These are phyloP conservation scores for Mayetiola destructor DNA, from an alignment of 2,888 invertebrate genomes.

Conservation along the genomic window DNA sequence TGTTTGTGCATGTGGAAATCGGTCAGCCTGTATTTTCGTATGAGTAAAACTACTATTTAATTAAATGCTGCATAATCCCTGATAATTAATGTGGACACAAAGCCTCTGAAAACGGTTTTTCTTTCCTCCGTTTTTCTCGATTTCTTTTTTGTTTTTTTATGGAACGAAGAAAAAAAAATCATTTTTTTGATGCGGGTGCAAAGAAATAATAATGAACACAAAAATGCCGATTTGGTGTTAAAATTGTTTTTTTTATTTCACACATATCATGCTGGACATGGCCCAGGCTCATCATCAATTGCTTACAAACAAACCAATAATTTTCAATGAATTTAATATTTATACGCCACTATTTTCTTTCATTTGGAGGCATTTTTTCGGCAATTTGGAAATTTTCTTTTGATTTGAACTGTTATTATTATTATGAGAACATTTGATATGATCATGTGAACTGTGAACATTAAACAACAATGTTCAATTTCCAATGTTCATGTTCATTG, in stretches of 20 bases:
- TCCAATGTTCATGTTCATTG: no score
- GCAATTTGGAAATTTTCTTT: no score
- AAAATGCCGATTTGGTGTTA: no score
- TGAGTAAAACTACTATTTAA: slow-evolving; percentile 6
- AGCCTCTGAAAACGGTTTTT: not conserved
- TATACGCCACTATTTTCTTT: not conserved
- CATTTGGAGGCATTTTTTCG: not conserved
- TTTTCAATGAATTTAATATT: not conserved
- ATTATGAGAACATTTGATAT: no score
- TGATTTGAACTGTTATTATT: no score
- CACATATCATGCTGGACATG: not conserved
- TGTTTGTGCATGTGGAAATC: not conserved
- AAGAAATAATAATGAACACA: no score
- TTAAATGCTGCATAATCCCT: slow-evolving; percentile 12
- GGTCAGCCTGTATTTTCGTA: slow-evolving; percentile 4
- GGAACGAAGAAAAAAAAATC: no score
- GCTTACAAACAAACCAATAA: slow-evolving; percentile 10
- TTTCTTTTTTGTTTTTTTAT: no score
- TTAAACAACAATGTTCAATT: no score
- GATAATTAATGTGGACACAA: not conserved
- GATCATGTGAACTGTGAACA: no score
- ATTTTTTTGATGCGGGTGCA: slow-evolving; percentile 9
- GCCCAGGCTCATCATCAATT: not conserved
- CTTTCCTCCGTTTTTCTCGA: no score
- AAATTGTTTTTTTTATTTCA: not conserved